Base-by-base conservation (phyloP, 2,797 vertebrate species). In the Lycodopsis pacificus region DNA sequence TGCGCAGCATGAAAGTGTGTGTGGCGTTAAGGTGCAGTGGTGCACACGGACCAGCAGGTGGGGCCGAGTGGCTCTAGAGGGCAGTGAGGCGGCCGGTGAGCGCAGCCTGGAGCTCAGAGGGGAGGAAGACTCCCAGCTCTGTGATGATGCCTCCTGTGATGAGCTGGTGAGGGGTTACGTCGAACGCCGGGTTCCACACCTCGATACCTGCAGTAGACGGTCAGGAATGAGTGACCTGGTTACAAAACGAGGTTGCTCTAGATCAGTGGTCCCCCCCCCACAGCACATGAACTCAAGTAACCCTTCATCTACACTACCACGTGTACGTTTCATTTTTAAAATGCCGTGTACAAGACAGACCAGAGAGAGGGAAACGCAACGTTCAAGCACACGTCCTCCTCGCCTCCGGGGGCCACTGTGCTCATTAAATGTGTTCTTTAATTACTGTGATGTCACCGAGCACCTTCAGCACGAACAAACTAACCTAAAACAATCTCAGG, bases 61-160 rank as follows among this genome's bases (percentile, higher is more conserved):
- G 71, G 5, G 88, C 71, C 40, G 71, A 58, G 68, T 3, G 64
- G 53, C 65, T 83, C 89, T 95, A 94, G 86, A 95, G 94, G 30
- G 94, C 95, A 2, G 96, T 95, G 91, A 95, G 94, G 73, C 85
- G 88, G 42, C 92, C 94, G 0, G 91, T 95, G 65, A 98, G 93
- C 0, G 96, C 97, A 0, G 91, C 93, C 86, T 90, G 96, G 34
- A 98, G 96, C 89, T 98, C 96, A 0, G 92, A 92, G 0, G 97
- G 97, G 54, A 95, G 84, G 89, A 97, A 98, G 82, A 98, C 96
- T 0, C 97, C 97, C 49, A 95, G 88, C 91, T 98, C 97, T 1
- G 97, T 98, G 91, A 98, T 95, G 93, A 98, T 97, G 72, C 97
- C 97, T 0, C 97, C 97, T 0, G 97, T 98, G 92, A 98, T 98